Evolutionary conservation across 2,113 vertebrate species (phyloP), one percentile per base, ranked within the genome.

Genomic region (Regulus satrapa): DNA sequence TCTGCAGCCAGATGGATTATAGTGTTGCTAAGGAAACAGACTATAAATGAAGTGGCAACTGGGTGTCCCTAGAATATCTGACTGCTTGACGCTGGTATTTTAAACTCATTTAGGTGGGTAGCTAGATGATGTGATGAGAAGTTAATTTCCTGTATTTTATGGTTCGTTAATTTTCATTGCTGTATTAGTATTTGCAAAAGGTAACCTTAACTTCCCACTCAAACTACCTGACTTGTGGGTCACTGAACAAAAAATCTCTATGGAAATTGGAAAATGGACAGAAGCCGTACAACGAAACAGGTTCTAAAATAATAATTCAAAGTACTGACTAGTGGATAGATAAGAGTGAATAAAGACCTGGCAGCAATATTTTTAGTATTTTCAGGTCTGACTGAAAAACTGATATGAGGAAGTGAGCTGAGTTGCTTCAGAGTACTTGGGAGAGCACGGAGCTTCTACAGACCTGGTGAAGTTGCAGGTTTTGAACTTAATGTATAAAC

Each of bases 11-110:
- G 93, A 96, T 97, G 96, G 92, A 89, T 97, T 97, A 90, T 86
- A 94, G 79, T 68, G 95, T 98, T 98, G 92, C 96, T 97, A 98
- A 92, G 97, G 96, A 94, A 98, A 97, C 88, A 38, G 88, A 76
- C 93, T 98, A 85, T 95, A 96, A 98, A 95, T 97, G 89, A 96
- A 97, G 87, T 94, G 96, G 85, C 79, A 96, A 88, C 87, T 94
- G 91, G 95, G 72, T 96, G 80, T 97, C 96, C 95, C 89, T 86
- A 92, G 92, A 97, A 97, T 94, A 92, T 97, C 94, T 95, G 89
- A 69, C 93, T 92, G 91, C 86, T 94, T 73, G 76, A 87, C 96
- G 84, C 56, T 95, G 92, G 40, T 97, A 96, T 97, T 97, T 97
- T 97, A 77, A 95, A 93, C 81, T 87, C 75, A 88, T 90, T 87